These are phyloP conservation scores for Poecilia picta DNA, from an alignment of 2,797 vertebrate species.

Conservation along the genomic window DNA sequence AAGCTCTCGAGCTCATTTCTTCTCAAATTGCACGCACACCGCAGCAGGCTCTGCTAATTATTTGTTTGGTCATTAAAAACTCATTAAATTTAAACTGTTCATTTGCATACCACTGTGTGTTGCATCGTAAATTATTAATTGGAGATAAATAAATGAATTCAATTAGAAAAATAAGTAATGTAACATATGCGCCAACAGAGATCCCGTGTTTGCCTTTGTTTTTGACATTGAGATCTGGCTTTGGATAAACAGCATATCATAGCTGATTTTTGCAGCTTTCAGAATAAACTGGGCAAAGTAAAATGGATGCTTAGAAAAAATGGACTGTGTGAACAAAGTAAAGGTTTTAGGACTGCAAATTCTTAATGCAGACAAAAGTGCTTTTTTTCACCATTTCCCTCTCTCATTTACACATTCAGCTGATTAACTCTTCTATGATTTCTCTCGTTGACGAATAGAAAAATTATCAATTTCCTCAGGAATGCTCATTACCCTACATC, in stretches of 20 bases:
- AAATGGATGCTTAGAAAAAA: constrained; percentile 38
- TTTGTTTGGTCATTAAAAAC: constrained; percentile 89
- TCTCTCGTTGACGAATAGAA: constrained; percentile 68
- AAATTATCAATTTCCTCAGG: constrained; percentile 57
- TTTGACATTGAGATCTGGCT: constrained; percentile 74
- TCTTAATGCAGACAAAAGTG: constrained; percentile 50
- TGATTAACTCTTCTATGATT: constrained; percentile 61
- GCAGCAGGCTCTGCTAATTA: constrained; percentile 83
- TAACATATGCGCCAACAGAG: constrained; percentile 81
- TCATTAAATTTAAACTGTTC: constrained; percentile 89
- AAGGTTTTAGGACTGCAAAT: constrained; percentile 48
- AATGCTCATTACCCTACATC: constrained; percentile 61
- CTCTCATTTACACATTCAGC: constrained; percentile 59
- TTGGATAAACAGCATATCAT: constrained; percentile 26
- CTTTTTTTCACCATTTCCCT: constrained; percentile 43
- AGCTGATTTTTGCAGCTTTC: constrained; percentile 31
- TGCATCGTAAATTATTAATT: constrained; percentile 88
- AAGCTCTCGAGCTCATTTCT: constrained; percentile 80
- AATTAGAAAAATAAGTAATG: constrained; percentile 84
- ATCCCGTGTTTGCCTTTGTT: constrained; percentile 75
- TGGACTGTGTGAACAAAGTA: constrained; percentile 26
- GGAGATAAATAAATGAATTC: constrained; percentile 87
- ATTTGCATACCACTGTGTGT: constrained; percentile 87
- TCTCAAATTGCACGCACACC: constrained; percentile 83
- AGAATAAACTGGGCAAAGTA: constrained; percentile 23